Percentiles rank a stretch among this genome's conserved stretches.
Evolutionary conservation across 92 coral and sea anemone genomes (phyloP).

Genomic region (Epizoanthus ramosus): DNA sequence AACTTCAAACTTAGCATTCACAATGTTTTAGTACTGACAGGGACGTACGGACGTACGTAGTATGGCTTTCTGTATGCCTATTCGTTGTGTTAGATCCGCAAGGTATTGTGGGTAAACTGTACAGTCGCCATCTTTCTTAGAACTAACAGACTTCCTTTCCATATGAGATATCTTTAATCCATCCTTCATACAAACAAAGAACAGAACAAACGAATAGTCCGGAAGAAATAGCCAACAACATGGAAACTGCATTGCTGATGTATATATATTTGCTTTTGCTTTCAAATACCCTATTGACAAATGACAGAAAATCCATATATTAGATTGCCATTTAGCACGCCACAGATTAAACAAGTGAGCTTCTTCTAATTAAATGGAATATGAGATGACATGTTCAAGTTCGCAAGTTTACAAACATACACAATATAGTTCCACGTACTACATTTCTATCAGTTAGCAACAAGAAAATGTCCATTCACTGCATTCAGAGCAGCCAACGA

Average conservation of each 20-base stretch:
- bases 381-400: conserved; percentile 2
- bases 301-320: not conserved
- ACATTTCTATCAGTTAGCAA: too few species aligned
- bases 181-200: not conserved
- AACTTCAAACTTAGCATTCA: too few species aligned
- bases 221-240: not conserved
- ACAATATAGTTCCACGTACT: not conserved
- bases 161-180: not conserved
- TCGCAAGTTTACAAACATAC: not conserved
- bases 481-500: too few species aligned
- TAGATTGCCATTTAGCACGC: not conserved
- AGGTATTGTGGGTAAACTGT: too few species aligned
- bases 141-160: not conserved
- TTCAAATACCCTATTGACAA: not conserved
- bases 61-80: too few species aligned
- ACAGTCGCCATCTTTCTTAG: too few species aligned
- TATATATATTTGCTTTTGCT: conserved; percentile 14
- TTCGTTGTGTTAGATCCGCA: too few species aligned
- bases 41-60: too few species aligned
- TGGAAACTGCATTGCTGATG: conserved; percentile 16
- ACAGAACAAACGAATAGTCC: conserved; percentile 11
- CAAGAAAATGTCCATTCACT: too few species aligned
- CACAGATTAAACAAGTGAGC: not conserved
- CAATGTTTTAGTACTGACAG: too few species aligned
- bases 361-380: not conserved